Base-by-base conservation (phyloP, 2,888 invertebrate genomes). In the Elaeidobius kamerunicus region DNA sequence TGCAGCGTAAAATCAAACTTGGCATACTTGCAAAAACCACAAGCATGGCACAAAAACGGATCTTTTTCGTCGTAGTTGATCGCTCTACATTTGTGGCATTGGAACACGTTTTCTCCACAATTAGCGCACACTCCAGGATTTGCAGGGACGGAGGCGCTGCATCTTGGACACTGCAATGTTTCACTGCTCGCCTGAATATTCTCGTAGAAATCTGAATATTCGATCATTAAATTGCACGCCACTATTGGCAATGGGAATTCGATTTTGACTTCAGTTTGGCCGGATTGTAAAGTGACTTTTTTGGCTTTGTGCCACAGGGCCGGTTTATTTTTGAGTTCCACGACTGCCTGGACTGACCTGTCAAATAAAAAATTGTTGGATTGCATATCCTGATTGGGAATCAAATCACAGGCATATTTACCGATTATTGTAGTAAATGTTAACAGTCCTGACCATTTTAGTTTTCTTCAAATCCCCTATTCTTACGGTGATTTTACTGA, bases 61-160 rank as follows among this genome's bases (percentile, higher is more conserved):
- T 98, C 98, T 71, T 96, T 95, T 72, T 98, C 97, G 72, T 97
- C 97, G 73, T 98, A 98, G 75, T 99, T 98, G 63, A 99, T 99
- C 0, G 97, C 94, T 17, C 89, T 84, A 76, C 98, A 99, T 75
- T 98, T 98, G 76, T 97, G 96, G 67, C 98, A 99, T 68, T 99
- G 99, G 77, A 93, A 98, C 0, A 98, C 98, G 72, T 98, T 98
- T 72, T 99, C 98, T 0, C 98, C 97, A 68, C 95, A 95, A 72
- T 94, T 95, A 0, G 88, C 90, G 69, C 98, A 98, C 0, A 98
- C 95, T 0, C 98, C 98, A 0, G 98, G 97, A 71, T 95, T 95
- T 0, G 98, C 92, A 0, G 96, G 94, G 1, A 99, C 98, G 0
- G 93, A 91, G 17, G 96, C 94, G 52, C 94, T 94, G 71, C 98